Percentiles rank a stretch among this genome's conserved stretches.
Evolutionary conservation across 1,140 invertebrate genomes (phyloP).

Genomic region (Alviniconcha marisindica): DNA sequence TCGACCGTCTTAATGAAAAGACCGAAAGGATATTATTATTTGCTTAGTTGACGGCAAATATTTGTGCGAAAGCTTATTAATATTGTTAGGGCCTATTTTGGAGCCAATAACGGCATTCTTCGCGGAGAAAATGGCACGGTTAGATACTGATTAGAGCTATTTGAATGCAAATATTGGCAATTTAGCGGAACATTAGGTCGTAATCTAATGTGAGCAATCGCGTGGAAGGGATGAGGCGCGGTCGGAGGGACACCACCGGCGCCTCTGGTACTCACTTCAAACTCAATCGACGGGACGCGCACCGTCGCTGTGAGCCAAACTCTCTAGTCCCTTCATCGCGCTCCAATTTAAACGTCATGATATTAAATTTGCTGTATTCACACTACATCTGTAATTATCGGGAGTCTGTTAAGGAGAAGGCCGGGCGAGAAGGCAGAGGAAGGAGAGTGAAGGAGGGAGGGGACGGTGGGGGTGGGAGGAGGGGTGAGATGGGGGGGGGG

Average conservation of each 20-base stretch:
- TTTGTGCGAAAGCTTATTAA: conserved; percentile 55
- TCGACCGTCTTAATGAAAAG: conserved; percentile 45
- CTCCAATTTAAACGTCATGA: conserved; percentile 49
- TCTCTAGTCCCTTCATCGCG: background rate
- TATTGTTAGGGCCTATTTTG: conserved; percentile 52
- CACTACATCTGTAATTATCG: conserved; percentile 45
- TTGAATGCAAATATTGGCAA: conserved; percentile 61
- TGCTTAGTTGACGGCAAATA: conserved; percentile 50
- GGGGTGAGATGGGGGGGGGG: background rate
- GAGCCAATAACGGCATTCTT: conserved; percentile 47
- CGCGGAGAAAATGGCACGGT: conserved; percentile 43
- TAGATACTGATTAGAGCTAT: conserved; percentile 57
- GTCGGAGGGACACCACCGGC: background rate
- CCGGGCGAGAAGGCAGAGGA: background rate
- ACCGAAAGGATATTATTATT: conserved; percentile 54
- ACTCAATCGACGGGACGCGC: conserved; percentile 23
- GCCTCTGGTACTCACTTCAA: conserved; percentile 45
- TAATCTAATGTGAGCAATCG: conserved; percentile 53
- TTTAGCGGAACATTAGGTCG: conserved; percentile 54
- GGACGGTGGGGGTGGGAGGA: background rate
- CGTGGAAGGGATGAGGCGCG: conserved; percentile 8
- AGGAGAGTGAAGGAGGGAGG: background rate
- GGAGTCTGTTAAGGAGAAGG: background rate
- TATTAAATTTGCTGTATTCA: conserved; percentile 52
- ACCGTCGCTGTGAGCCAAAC: conserved; percentile 6